phyloP scores from a whole-genome alignment of 2,888 invertebrate species.

The Cantharis flavilabris region DNA sequence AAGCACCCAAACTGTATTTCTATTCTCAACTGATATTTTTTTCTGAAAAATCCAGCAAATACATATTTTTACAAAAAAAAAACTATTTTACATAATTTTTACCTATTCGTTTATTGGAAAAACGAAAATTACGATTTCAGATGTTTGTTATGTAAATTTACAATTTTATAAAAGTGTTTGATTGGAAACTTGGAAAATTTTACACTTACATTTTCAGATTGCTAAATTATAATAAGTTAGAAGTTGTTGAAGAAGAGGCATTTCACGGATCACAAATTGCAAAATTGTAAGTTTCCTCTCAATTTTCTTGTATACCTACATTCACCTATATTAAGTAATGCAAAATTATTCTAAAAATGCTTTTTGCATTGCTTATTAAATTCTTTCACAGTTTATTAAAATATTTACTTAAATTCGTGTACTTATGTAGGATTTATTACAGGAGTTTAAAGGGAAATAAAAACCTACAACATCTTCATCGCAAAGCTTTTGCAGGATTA shows the following conservation, averaged over 20 bases:
- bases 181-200: not conserved
- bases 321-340: not conserved
- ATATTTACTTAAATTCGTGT: not conserved
- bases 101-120: not conserved
- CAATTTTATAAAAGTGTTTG: not conserved
- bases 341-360: not conserved
- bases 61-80: not conserved
- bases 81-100: not conserved
- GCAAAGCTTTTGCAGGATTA: constrained; percentile 71
- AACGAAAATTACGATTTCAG: not conserved
- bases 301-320: not conserved
- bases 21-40: not conserved
- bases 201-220: constrained; percentile 59
- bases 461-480: constrained; percentile 64
- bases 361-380: not conserved
- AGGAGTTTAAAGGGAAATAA: constrained; percentile 78
- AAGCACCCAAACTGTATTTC: no score
- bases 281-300: constrained; percentile 57
- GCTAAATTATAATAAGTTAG: constrained; percentile 73
- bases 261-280: constrained; percentile 78
- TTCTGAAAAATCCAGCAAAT: not conserved
- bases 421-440: constrained; percentile 38
- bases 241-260: constrained; percentile 70
- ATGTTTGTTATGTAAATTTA: not conserved
- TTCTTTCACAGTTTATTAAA: not conserved